Percentiles rank a stretch among this genome's conserved stretches.
Conservation (phyloP, 2,797 vertebrate genomes). For the Sebastes wilsoni region DNA sequence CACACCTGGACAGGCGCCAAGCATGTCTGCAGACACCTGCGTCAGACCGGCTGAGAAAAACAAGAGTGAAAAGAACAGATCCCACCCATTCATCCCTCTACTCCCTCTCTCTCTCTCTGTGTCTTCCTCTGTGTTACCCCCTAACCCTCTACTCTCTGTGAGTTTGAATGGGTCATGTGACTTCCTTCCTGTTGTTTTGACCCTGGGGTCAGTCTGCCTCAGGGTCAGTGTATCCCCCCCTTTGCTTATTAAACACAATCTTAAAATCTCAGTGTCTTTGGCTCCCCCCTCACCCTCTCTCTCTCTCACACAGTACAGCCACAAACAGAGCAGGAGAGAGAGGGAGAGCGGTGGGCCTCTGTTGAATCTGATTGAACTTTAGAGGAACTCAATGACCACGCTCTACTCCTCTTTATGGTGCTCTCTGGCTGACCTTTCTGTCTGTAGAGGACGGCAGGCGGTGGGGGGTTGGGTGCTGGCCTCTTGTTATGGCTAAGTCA, state of each 20-base stretch:
- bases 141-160: not conserved
- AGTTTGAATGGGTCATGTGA: conserved; percentile 64
- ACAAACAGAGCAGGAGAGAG: conserved; percentile 1
- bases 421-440: conserved; percentile 70
- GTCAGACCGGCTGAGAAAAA: conserved; percentile 70
- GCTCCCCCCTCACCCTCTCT: not conserved
- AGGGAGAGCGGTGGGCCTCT: conserved; percentile 44
- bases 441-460: conserved; percentile 52
- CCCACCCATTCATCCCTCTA: conserved; percentile 22
- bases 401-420: conserved; percentile 61
- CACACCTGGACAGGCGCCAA: conserved; percentile 74
- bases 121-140: conserved; percentile 19
- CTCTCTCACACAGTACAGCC: not conserved
- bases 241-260: conserved; percentile 63
- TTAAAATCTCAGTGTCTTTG: conserved; percentile 46
- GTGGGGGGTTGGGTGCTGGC: conserved; percentile 26
- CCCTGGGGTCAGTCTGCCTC: conserved; percentile 60
- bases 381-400: conserved; percentile 67
- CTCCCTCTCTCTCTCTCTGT: not conserved
- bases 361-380: conserved; percentile 75
- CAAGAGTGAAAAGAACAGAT: conserved; percentile 60
- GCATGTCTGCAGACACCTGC: conserved; percentile 75
- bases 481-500: conserved; percentile 67
- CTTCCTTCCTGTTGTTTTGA: conserved; percentile 79
- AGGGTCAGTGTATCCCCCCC: conserved; percentile 42